Percentiles rank a stretch among this genome's conserved stretches.
Conservation (phyloP, 1,140 invertebrate genomes). For the Listronotus oregonensis region DNA sequence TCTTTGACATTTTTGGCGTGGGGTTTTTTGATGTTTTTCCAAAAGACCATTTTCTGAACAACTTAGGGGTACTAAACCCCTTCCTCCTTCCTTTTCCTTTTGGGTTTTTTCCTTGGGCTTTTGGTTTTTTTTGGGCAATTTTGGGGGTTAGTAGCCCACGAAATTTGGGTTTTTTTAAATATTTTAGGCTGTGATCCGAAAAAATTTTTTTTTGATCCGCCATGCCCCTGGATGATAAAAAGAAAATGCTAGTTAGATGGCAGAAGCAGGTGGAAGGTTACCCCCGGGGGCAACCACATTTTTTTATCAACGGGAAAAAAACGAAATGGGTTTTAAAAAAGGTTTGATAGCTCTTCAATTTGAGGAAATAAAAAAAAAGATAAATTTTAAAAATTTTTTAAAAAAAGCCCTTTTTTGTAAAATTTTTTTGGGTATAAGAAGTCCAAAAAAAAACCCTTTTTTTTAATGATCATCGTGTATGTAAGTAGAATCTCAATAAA, state of each 20-base stretch:
- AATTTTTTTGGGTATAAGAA: too few species aligned
- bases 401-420: too few species aligned
- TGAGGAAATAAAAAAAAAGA: too few species aligned
- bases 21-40: slow-evolving; percentile 39
- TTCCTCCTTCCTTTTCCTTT: slow-evolving; percentile 44
- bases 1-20: slow-evolving; percentile 46
- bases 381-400: too few species aligned
- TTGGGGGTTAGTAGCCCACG: slow-evolving; percentile 49
- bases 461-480: too few species aligned
- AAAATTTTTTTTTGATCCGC: slow-evolving; percentile 46
- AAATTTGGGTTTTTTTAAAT: slow-evolving; percentile 52
- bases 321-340: too few species aligned
- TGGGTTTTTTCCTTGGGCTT: slow-evolving; percentile 55
- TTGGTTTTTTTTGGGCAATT: slow-evolving; percentile 54
- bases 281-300: slow-evolving; percentile 19
- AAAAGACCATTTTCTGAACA: slow-evolving; percentile 53
- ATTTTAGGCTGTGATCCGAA: slow-evolving; percentile 57
- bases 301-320: slow-evolving; percentile 22
- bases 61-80: slow-evolving; percentile 49
- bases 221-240: slow-evolving; percentile 45
- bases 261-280: slow-evolving; percentile 24
- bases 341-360: too few species aligned
- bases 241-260: slow-evolving; percentile 20
- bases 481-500: too few species aligned
- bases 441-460: too few species aligned